phyloP scores from a whole-genome alignment of 2,888 invertebrate genomes.

The Heterodera filipjevi region DNA sequence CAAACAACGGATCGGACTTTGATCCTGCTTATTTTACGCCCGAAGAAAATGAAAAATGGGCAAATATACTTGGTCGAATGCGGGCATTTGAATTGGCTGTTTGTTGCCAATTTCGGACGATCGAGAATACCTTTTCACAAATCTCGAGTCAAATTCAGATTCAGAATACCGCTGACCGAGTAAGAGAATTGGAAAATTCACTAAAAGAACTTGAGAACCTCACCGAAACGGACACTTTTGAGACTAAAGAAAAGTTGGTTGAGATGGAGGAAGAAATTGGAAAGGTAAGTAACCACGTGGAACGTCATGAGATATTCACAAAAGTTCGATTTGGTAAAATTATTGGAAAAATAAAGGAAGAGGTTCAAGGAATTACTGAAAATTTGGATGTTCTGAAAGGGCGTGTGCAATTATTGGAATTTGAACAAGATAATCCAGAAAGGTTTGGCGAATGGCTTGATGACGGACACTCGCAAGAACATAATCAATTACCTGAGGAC shows the following conservation, averaged over 20 bases:
- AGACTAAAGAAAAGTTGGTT: too few species aligned
- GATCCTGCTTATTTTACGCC: constrained; percentile 17
- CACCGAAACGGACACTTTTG: neutral
- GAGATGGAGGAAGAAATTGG: too few species aligned
- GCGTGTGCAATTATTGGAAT: too few species aligned
- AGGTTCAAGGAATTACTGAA: neutral
- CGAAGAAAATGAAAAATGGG: neutral
- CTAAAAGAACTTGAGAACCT: neutral
- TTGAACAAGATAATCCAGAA: too few species aligned
- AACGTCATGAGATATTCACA: too few species aligned
- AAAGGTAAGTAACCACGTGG: too few species aligned
- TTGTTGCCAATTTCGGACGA: neutral
- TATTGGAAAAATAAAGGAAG: neutral
- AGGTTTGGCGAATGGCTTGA: too few species aligned
- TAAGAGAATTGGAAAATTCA: neutral
- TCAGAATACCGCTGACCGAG: neutral
- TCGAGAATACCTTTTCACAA: neutral
- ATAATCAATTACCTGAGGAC: too few species aligned
- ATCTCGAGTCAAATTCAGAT: neutral
- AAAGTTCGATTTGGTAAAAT: too few species aligned
- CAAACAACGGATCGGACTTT: neutral
- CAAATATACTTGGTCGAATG: neutral
- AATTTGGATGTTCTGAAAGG: too few species aligned
- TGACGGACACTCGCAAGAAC: too few species aligned
- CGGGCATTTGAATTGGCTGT: neutral